Evolutionary conservation across 2,888 invertebrate genomes (phyloP).

Genomic region (Stenodera caucasica): DNA sequence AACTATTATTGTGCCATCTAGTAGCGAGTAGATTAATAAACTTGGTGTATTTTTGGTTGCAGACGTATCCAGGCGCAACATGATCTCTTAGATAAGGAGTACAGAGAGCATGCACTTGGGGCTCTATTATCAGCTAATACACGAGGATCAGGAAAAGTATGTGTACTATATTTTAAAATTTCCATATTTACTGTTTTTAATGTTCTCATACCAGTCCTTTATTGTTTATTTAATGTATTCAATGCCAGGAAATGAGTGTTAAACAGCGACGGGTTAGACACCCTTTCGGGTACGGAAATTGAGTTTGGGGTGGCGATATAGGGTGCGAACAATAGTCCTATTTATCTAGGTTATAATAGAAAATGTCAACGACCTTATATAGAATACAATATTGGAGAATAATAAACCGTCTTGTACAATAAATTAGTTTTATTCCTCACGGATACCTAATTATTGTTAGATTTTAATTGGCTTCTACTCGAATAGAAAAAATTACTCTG

Average conservation of each 20-base stretch:
- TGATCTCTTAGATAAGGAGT: slow-evolving; percentile 70
- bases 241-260: not conserved
- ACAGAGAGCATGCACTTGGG: slow-evolving; percentile 67
- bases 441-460: too few species aligned
- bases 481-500: not conserved
- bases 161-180: slow-evolving; percentile 27
- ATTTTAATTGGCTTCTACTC: too few species aligned
- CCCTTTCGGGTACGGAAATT: slow-evolving; percentile 2
- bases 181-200: too few species aligned
- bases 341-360: not conserved
- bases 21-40: slow-evolving; percentile 8
- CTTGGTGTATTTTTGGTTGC: slow-evolving; percentile 48
- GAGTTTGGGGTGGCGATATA: not conserved
- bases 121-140: slow-evolving; percentile 65
- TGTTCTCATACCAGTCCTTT: not conserved
- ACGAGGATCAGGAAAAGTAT: slow-evolving; percentile 65
- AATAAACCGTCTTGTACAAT: not conserved
- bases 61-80: slow-evolving; percentile 72
- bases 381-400: not conserved
- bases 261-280: not conserved
- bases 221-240: not conserved
- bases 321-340: slow-evolving; percentile 3
- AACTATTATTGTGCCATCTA: slow-evolving; percentile 32
- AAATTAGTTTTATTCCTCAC: not conserved
- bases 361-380: not conserved